These are phyloP conservation scores for Clivina fossor DNA, from an alignment of 2,888 invertebrate species.

Conservation along the genomic window DNA sequence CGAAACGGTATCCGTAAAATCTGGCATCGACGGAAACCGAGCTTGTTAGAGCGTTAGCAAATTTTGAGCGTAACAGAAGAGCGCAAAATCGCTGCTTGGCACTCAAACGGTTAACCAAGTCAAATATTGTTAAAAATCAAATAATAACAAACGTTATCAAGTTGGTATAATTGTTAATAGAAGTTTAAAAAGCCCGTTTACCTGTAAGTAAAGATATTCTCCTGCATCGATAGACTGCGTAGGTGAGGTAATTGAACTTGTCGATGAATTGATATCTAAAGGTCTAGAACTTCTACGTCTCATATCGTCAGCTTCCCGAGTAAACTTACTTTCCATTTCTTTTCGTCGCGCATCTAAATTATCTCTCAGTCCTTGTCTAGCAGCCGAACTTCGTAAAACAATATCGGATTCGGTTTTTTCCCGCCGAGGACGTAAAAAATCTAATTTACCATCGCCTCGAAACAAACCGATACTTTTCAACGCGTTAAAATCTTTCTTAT, in stretches of 20 bases:
- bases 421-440: slow-evolving; percentile 68
- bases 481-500: slow-evolving; percentile 36
- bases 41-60: too few species aligned
- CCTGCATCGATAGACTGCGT: slow-evolving; percentile 51
- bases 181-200: too few species aligned
- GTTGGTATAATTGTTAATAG: too few species aligned
- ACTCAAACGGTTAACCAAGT: too few species aligned
- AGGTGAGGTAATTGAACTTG: slow-evolving; percentile 44
- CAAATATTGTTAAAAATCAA: too few species aligned
- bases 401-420: slow-evolving; percentile 91
- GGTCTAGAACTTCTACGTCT: slow-evolving; percentile 55
- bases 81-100: too few species aligned
- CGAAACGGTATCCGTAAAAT: too few species aligned
- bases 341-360: slow-evolving; percentile 54
- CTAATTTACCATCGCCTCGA: slow-evolving; percentile 46
- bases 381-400: slow-evolving; percentile 67
- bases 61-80: too few species aligned
- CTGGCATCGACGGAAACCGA: too few species aligned
- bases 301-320: slow-evolving; percentile 52
- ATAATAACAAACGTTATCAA: too few species aligned
- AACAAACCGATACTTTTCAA: slow-evolving; percentile 45
- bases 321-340: slow-evolving; percentile 54
- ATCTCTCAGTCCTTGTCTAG: slow-evolving; percentile 56
- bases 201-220: slow-evolving; percentile 51
- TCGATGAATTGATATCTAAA: slow-evolving; percentile 49